These are phyloP conservation scores for Heliconius nattereri DNA, from an alignment of 1,140 invertebrate species.

Conservation along the genomic window DNA sequence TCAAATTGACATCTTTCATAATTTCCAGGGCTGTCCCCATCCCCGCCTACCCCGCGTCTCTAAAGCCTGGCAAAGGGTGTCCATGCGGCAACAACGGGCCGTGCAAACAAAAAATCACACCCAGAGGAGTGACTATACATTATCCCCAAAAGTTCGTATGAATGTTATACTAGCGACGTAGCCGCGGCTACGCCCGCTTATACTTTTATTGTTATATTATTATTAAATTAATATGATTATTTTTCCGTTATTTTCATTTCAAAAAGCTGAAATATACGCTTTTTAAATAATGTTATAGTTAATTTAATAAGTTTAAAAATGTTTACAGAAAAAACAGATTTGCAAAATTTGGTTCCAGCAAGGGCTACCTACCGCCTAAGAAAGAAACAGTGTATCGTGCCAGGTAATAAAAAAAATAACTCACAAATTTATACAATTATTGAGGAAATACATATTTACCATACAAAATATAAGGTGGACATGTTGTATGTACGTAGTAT, in stretches of 20 bases:
- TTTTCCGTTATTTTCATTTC: too few relatives aligned
- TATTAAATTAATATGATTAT: too few relatives aligned
- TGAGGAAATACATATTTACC: too few relatives aligned
- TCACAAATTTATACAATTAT: too few relatives aligned
- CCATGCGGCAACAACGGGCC: slow-evolving; percentile 60
- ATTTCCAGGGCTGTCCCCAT: slow-evolving; percentile 52
- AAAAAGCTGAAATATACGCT: too few relatives aligned
- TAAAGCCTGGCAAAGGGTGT: slow-evolving; percentile 54
- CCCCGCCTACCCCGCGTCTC: slow-evolving; percentile 45
- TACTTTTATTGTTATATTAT: too few relatives aligned
- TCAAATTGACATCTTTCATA: neutral
- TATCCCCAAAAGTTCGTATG: slow-evolving; percentile 67
- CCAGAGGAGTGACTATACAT: slow-evolving; percentile 67
- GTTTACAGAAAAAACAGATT: slow-evolving; percentile 31
- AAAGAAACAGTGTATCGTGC: slow-evolving; percentile 17
- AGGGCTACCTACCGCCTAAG: slow-evolving; percentile 17
- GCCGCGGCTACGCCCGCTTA: too few relatives aligned
- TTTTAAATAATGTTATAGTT: too few relatives aligned
- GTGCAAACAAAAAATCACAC: slow-evolving; percentile 65
- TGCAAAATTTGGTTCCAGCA: slow-evolving; percentile 28
- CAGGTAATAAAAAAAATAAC: slow-evolving; percentile 2
- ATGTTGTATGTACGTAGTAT: too few relatives aligned
- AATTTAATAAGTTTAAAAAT: too few relatives aligned
- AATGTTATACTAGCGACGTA: neutral
- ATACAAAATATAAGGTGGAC: too few relatives aligned